Base-by-base conservation (phyloP, 2,888 invertebrate species). In the Zygogramma bicolorata region DNA sequence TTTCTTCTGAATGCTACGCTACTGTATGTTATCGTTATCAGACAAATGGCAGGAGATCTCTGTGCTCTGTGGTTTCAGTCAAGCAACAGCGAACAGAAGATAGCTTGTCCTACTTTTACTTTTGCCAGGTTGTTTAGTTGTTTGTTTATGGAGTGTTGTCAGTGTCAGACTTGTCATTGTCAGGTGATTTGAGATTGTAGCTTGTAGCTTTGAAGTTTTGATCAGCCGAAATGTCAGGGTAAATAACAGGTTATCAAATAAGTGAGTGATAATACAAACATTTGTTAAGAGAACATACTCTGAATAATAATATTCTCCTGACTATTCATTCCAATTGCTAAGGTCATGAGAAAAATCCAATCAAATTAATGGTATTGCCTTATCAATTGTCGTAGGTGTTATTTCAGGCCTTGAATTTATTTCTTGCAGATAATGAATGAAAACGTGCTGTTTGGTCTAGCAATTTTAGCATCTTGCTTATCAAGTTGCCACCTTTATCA, bases 401-500 rank as follows among this genome's bases (percentile, higher is more conserved):
- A 5, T 10, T 27, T 53, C 8, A 25, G n/a, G 3, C 22, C 22
- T 49, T 13, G 8, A 49, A 20, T 22, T 49, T 10, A 22, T 25
- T 53, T 25, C 27, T 53, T 53, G 53, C n/a, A 53, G 53, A 53
- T 53, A 53, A 53, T 53, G 53, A 53, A 53, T 25, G 53, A 25
- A 53, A 53, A 53, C 25, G n/a, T 53, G 25, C 27, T 53, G n/a
- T 46, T 63, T 20, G 49, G 42, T 46, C 15, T 73, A 49, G 61
- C 68, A 42, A 60, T 69, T 38, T 69, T 73, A 15, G 29, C 73
- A 10, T 70, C 58, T 13, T 77, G 70, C 49, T 62, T 80, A 65
- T 53, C 66, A 60, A 31, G 74, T 71, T 61, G 75, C 65, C 63
- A 74, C 65, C 60, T 73, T 42, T 81, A 71, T 71, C 75, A 73